A percentile compares a stretch with the other conserved stretches of the same genome.
Evolutionary conservation across 2,888 invertebrate species (phyloP).

Genomic region (Lissocephala sabroskyi): DNA sequence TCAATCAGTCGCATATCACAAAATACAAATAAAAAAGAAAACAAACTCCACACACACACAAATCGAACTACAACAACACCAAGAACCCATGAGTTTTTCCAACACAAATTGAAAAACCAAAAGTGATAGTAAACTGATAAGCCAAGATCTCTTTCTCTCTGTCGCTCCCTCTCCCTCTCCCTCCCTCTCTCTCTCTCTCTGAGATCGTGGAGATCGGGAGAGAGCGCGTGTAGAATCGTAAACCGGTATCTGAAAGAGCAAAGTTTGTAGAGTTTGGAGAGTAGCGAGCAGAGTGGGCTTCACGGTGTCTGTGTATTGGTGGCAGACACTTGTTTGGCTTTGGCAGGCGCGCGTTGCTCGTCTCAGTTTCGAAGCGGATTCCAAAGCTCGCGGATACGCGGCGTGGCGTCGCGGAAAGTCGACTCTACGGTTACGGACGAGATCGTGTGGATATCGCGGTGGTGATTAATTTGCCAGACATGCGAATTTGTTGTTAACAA

Average conservation of each 20-base stretch:
- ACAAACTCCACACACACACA: slow-evolving; percentile 11
- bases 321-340: slow-evolving; percentile 49
- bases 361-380: slow-evolving; percentile 56
- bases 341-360: slow-evolving; percentile 13
- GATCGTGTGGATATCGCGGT: slow-evolving; percentile 27
- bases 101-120: slow-evolving; percentile 57
- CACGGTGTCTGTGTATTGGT: slow-evolving; percentile 10
- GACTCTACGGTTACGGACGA: slow-evolving; percentile 10
- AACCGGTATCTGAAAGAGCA: slow-evolving; percentile 42
- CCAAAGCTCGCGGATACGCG: slow-evolving; percentile 53
- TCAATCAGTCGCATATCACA: slow-evolving; percentile 49
- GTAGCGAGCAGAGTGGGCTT: slow-evolving; percentile 24
- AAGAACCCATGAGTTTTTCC: slow-evolving; percentile 61
- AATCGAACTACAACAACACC: slow-evolving; percentile 19
- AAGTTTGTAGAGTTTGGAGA: slow-evolving; percentile 42
- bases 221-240: slow-evolving; percentile 1
- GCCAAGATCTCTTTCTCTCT: slow-evolving; percentile 9
- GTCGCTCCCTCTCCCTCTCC: background rate
- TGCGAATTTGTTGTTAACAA: slow-evolving; percentile 5
- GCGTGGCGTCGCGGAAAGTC: slow-evolving; percentile 7
- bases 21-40: slow-evolving; percentile 32
- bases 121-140: slow-evolving; percentile 55
- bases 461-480: background rate
- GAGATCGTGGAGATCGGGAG: slow-evolving; percentile 11
- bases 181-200: too few species aligned